Evolutionary conservation across 1,140 invertebrate species (phyloP).

Genomic region (Bombus affinis): DNA sequence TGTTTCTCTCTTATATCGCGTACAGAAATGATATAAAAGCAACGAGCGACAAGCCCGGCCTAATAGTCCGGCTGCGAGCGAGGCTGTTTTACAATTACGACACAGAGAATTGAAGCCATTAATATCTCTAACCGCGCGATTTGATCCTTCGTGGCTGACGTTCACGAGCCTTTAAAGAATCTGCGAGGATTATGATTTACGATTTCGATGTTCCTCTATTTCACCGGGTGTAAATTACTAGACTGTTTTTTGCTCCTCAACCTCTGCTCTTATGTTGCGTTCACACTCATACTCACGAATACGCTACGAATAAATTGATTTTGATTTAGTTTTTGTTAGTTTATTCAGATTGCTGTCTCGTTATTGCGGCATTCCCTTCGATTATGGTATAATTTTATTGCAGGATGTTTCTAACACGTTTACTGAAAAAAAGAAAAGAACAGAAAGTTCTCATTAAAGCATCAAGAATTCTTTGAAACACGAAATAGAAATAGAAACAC

Average conservation of each 20-base stretch:
- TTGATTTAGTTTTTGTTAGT: too few species aligned
- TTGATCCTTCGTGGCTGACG: not conserved
- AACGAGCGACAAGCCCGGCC: not conserved
- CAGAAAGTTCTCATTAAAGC: too few species aligned
- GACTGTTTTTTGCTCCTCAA: not conserved
- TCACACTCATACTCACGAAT: not conserved
- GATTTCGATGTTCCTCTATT: not conserved
- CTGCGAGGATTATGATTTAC: not conserved
- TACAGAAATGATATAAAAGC: conserved; percentile 27
- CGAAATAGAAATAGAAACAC: too few species aligned
- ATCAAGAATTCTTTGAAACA: too few species aligned
- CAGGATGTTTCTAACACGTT: too few species aligned
- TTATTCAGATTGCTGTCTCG: too few species aligned
- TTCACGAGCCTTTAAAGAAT: not conserved
- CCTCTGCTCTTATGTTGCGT: not conserved
- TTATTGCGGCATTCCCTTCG: too few species aligned
- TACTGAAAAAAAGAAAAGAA: too few species aligned
- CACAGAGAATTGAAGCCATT: not conserved
- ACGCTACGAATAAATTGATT: not conserved
- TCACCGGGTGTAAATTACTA: not conserved
- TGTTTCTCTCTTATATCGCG: not conserved
- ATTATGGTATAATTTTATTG: not conserved
- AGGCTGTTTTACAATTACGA: not conserved
- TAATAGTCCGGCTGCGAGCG: not conserved
- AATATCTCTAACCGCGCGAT: not conserved